Base-by-base conservation (phyloP, 1,140 invertebrate species). In the Campoletis sonorensis region DNA sequence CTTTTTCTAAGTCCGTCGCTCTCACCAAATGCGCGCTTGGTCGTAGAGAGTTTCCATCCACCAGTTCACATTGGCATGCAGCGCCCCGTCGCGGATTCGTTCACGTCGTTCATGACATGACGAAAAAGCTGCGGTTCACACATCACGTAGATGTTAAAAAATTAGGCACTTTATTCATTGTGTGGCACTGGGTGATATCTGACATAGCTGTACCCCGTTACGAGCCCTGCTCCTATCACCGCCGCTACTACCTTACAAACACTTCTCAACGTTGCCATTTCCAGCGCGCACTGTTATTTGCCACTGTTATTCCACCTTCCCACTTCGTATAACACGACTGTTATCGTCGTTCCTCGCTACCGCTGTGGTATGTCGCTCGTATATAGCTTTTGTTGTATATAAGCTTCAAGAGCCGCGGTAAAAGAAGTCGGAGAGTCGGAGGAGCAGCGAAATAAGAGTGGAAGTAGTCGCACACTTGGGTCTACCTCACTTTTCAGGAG, bases 71-170 rank as follows among this genome's bases (percentile, higher is more conserved):
- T 75, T 75, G n/a, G 45, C 72, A 75, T 54, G 26, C 26, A 51
- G 40, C 26, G 18, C 26, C 1, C 23, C 8, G 23, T 58, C 72
- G 49, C 23, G 23, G 49, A 18, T 58, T 75, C 49, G 72, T 75
- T 40, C 72, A 58, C 49, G 72, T 75, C 72, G 49, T 4, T n/a
- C 15, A 51, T 30, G 16, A 37, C 54, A 27, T 58, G 0, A 21
- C 72, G 23, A 26, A 18, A 70, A 70, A 18, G 18, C 27, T 58
- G 76, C 37, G 76, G 76, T 78, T 78, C 61, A 78, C 76, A 45
- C 76, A 49, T 78, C 76, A 78, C 76, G 58, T 78, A 78, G 58
- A 78, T 78, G 58, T 45, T 78, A 78, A 78, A 61, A 64, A 78
- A 78, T 78, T 67, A 78, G 76, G 33, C 58, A 78, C 30, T 78